Evolutionary conservation across 2,113 vertebrate species (phyloP).

Genomic region (Triplophysa tibetana): DNA sequence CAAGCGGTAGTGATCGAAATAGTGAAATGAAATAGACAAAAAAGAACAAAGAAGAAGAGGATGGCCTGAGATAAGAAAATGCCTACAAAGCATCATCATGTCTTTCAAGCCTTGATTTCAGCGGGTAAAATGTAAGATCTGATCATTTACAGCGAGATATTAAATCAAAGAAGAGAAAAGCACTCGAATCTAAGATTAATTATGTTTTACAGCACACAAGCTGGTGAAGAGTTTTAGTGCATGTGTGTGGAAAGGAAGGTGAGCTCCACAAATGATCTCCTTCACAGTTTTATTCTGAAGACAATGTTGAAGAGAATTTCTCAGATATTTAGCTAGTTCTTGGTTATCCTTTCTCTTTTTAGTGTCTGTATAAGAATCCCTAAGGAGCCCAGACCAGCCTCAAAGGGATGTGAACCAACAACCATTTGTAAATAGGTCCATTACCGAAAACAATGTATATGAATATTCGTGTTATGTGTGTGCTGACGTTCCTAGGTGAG

Average conservation of each 20-base stretch:
- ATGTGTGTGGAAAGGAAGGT: not conserved
- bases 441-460: constrained; percentile 2
- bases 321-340: not conserved
- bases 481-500: constrained; percentile 13
- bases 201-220: not conserved
- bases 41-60: constrained; percentile 6
- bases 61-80: constrained; percentile 22
- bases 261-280: not conserved
- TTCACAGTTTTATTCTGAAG: not conserved
- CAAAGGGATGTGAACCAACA: constrained; percentile 12
- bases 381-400: constrained; percentile 14
- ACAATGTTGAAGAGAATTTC: not conserved
- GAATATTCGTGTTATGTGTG: not conserved
- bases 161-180: not conserved
- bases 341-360: not conserved
- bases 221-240: not conserved
- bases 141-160: not conserved
- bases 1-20: constrained; percentile 8
- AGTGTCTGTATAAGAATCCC: constrained; percentile 21
- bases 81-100: constrained; percentile 8
- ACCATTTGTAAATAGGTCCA: constrained; percentile 13
- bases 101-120: not conserved
- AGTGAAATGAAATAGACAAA: constrained; percentile 30
- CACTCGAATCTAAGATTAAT: not conserved
- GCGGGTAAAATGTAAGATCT: not conserved